Evolutionary conservation across 2,797 vertebrate species (phyloP).

Genomic region (Sciurus carolinensis): DNA sequence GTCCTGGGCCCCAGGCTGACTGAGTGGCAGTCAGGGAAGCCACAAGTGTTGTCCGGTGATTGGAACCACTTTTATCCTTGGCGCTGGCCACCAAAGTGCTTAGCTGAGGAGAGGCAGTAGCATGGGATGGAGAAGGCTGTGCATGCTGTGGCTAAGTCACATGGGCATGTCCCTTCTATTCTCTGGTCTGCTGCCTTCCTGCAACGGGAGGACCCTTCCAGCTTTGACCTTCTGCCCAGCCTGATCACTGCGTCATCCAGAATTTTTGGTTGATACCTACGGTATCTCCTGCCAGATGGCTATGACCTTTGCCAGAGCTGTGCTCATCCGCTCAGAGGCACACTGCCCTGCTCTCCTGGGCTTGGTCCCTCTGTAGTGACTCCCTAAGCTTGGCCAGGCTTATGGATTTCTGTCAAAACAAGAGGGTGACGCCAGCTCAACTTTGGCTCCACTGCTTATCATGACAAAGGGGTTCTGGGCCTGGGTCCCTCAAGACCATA

Average conservation of each 20-base stretch:
- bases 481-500: slow-evolving; percentile 29
- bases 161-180: background rate
- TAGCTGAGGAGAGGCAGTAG: background rate
- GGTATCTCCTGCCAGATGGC: background rate
- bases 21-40: background rate
- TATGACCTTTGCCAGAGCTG: background rate
- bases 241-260: background rate
- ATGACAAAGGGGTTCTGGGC: background rate
- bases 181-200: background rate
- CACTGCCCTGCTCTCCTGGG: background rate
- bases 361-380: slow-evolving; percentile 32
- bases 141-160: background rate
- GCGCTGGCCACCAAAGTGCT: background rate
- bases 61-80: background rate
- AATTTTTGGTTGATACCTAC: background rate
- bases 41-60: background rate
- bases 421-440: slow-evolving; percentile 45
- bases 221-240: slow-evolving; percentile 28
- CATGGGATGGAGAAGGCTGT: background rate
- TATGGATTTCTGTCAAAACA: slow-evolving; percentile 68
- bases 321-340: background rate
- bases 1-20: background rate
- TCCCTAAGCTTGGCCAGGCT: slow-evolving; percentile 76
- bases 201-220: background rate
- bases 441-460: background rate